Base-by-base conservation (phyloP, 2,888 invertebrate genomes). In the Theretra japonica region DNA sequence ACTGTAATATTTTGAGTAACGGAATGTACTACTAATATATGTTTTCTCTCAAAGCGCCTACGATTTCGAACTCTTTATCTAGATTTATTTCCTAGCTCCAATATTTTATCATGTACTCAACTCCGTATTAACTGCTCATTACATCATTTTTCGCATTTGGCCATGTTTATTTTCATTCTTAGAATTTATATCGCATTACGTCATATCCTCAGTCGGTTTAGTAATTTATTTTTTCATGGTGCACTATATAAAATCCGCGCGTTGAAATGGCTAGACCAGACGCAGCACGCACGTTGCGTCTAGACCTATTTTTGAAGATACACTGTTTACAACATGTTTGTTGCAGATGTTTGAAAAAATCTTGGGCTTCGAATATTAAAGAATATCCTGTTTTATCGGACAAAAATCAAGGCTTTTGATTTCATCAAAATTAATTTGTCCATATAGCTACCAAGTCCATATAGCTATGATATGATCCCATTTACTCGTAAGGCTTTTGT, bases 181-280 rank as follows among this genome's bases (percentile, higher is more conserved):
- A 21, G 69, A 58, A 68, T 71, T 68, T 69, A 33, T 60, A 69
- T 33, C 57, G 30, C n/a, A 53, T 72, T 30, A 72, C 72, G 69
- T 72, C 72, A 72, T 25, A 41, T 60, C 68, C 69, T 60, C 68
- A 8, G 21, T 60, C 53, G 59, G 69, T 60, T 69, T 69, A 69
- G 72, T 69, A 69, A 72, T 72, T 72, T 69, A 68, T 23, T 60
- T 72, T 72, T 50, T 59, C 33, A 60, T 48, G 60, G 50, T 72
- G 59, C 60, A 69, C 50, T 72, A 41, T 25, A 72, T 69, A 72
- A 69, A 59, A 53, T 53, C 23, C 23, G 58, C 33, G 60, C 50
- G 69, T 72, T 72, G 72, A 72, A 69, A 56, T 62, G 50, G 30
- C 59, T 58, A 25, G 59, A 70, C 28, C 70, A 59, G 50, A 59